Evolutionary conservation across 1,140 invertebrate species (phyloP).

Genomic region (Plodia interpunctella): DNA sequence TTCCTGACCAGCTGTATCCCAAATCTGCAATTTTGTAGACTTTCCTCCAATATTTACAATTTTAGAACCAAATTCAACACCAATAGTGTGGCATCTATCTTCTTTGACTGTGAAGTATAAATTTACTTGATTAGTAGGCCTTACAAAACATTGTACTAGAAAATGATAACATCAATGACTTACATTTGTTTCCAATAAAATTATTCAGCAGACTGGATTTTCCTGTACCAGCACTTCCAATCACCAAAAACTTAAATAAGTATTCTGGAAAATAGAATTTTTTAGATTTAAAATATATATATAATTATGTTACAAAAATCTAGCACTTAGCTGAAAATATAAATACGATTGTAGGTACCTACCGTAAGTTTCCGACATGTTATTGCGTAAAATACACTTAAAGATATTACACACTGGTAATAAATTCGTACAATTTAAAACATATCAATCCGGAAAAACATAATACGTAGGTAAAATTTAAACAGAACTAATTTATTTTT

Average conservation of each 20-base stretch:
- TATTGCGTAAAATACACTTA: conserved; percentile 5
- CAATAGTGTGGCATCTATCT: conserved; percentile 89
- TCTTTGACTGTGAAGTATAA: conserved; percentile 80
- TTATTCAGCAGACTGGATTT: conserved; percentile 94
- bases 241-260: conserved; percentile 90
- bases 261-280: conserved; percentile 82
- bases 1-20: conserved; percentile 83
- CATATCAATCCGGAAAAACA: background rate
- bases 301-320: background rate
- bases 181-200: conserved; percentile 94
- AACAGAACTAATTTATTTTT: too few relatives aligned
- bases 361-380: conserved; percentile 28
- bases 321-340: too few relatives aligned
- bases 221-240: conserved; percentile 89
- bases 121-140: background rate
- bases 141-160: background rate
- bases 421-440: background rate
- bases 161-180: conserved; percentile 56
- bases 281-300: too few relatives aligned
- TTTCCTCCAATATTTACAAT: conserved; percentile 91
- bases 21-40: conserved; percentile 90
- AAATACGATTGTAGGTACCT: conserved; percentile 1
- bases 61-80: conserved; percentile 91
- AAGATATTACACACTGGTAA: background rate
- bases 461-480: too few relatives aligned